Conservation (phyloP, 2,113 vertebrate species). For the Brevimyrus niger region DNA sequence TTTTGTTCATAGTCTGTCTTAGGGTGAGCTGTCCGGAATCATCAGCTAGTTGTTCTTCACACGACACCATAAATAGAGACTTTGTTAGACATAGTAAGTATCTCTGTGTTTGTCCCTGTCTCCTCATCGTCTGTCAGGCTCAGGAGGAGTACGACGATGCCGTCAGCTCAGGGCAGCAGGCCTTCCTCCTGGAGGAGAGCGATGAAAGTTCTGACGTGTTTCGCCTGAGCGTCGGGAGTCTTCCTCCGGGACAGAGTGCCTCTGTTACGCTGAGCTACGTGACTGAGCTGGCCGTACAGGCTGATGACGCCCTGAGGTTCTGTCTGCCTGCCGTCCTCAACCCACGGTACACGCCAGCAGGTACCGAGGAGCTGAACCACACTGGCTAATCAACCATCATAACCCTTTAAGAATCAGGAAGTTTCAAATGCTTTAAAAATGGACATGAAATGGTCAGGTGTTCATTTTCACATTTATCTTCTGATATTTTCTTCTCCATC, state of each 20-base stretch:
- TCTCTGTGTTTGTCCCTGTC: background rate
- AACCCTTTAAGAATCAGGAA: background rate
- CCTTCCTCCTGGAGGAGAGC: slow-evolving; percentile 69
- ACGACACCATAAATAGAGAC: background rate
- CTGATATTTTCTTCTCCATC: too few relatives aligned
- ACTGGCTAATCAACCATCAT: background rate
- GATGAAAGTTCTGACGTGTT: slow-evolving; percentile 61
- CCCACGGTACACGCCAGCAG: slow-evolving; percentile 61
- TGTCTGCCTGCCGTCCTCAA: slow-evolving; percentile 69
- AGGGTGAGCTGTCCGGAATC: background rate
- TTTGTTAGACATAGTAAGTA: background rate
- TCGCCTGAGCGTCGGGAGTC: slow-evolving; percentile 64
- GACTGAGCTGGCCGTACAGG: slow-evolving; percentile 64
- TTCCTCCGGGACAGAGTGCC: slow-evolving; percentile 58
- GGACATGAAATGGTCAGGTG: too few relatives aligned
- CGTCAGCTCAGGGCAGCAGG: slow-evolving; percentile 59
- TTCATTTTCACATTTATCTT: too few relatives aligned
- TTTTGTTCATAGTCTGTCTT: background rate
- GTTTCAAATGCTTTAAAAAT: background rate
- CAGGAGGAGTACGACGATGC: slow-evolving; percentile 61
- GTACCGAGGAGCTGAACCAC: slow-evolving; percentile 35
- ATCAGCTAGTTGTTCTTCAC: background rate
- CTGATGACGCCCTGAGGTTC: slow-evolving; percentile 64
- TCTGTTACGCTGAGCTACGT: slow-evolving; percentile 64
- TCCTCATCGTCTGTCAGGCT: slow-evolving; percentile 46